phyloP scores from a whole-genome alignment of 2,888 invertebrate species.

The Catocala nupta region DNA sequence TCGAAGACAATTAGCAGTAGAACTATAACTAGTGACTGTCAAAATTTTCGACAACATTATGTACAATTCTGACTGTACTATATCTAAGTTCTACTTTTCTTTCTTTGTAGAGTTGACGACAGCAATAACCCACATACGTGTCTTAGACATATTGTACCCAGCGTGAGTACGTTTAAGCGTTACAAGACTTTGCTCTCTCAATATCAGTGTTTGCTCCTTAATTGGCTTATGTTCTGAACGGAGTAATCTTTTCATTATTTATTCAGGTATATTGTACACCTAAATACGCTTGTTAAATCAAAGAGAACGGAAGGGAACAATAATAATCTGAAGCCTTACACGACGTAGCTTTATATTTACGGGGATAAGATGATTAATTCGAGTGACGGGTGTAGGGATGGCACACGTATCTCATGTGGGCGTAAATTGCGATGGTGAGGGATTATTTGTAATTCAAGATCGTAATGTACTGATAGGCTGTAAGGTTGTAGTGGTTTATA shows the following conservation, averaged over 20 bases:
- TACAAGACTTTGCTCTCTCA: constrained; percentile 46
- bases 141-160: constrained; percentile 29
- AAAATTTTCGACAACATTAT: not conserved
- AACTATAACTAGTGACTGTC: not conserved
- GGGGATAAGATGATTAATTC: constrained; percentile 28
- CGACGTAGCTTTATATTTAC: constrained; percentile 20
- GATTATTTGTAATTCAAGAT: no score
- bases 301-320: constrained; percentile 17
- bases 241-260: constrained; percentile 3
- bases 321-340: constrained; percentile 45
- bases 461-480: no score
- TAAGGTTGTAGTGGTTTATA: no score
- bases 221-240: constrained; percentile 38
- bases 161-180: constrained; percentile 32
- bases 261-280: constrained; percentile 7
- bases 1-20: no score
- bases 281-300: constrained; percentile 33
- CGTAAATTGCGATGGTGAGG: not conserved
- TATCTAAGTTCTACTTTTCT: not conserved
- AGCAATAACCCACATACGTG: constrained; percentile 26
- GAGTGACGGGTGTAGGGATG: constrained; percentile 5
- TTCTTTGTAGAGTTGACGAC: not conserved
- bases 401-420: not conserved
- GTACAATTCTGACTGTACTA: not conserved
- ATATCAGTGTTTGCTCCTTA: constrained; percentile 31